Percentiles rank a stretch among this genome's conserved stretches.
Conservation (phyloP, 92 coral and sea anemone species). For the Siderastrea siderea region DNA sequence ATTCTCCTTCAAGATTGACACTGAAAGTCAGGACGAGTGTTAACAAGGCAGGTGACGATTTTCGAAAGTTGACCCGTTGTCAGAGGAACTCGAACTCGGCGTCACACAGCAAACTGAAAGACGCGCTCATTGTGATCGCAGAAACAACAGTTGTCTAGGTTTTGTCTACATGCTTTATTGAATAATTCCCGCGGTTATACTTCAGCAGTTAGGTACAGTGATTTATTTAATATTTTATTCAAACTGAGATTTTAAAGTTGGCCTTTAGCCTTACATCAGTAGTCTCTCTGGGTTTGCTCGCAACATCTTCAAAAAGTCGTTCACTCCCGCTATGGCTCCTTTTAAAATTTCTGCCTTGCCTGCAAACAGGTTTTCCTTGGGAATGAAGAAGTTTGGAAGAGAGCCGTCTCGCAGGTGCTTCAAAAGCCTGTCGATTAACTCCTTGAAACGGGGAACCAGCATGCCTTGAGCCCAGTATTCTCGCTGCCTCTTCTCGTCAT, state of each 20-base stretch:
- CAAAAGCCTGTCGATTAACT: constrained; percentile 46
- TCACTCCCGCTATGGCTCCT: background rate
- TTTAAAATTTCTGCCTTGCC: constrained; percentile 17
- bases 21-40: no score
- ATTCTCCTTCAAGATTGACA: no score
- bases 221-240: background rate
- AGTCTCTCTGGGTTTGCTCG: background rate
- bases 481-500: background rate
- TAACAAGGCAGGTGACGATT: no score
- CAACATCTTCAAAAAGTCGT: constrained; percentile 14
- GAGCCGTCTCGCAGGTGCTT: background rate
- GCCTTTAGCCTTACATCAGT: background rate
- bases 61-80: no score
- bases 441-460: constrained; percentile 47
- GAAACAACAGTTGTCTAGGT: no score
- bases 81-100: no score
- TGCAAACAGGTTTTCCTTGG: background rate
- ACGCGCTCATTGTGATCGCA: no score
- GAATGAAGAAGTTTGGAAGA: no score
- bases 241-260: background rate
- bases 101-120: no score
- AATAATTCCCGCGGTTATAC: no score
- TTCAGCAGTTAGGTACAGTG: no score
- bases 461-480: constrained; percentile 39
- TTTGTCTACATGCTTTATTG: no score